Conservation (phyloP, 1,140 invertebrate species). For the Leptopilina boulardi region DNA sequence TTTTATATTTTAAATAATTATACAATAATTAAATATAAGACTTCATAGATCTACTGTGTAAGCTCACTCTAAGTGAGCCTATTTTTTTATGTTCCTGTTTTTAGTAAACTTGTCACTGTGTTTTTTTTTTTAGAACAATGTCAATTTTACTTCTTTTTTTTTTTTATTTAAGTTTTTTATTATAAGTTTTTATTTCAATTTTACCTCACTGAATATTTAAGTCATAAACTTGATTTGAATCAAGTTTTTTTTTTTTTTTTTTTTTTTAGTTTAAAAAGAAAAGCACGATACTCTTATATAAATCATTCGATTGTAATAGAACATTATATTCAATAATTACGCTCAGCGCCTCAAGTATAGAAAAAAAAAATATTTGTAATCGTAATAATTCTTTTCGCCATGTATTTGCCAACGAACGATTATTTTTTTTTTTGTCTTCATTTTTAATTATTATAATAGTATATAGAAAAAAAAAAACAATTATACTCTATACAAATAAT, state of each 20-base stretch:
- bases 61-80: not conserved
- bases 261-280: too few relatives aligned
- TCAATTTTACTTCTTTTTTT: constrained; percentile 55
- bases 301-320: constrained; percentile 67
- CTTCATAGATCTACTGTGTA: not conserved
- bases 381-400: constrained; percentile 72
- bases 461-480: constrained; percentile 69
- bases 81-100: constrained; percentile 31
- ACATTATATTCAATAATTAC: constrained; percentile 54
- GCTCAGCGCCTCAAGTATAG: constrained; percentile 73
- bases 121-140: constrained; percentile 29
- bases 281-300: constrained; percentile 63
- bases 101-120: constrained; percentile 3
- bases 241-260: too few relatives aligned
- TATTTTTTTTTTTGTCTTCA: constrained; percentile 68
- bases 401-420: constrained; percentile 75
- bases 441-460: constrained; percentile 72
- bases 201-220: constrained; percentile 26
- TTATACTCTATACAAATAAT: constrained; percentile 68
- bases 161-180: constrained; percentile 41
- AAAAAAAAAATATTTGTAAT: constrained; percentile 69
- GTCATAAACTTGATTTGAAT: constrained; percentile 28
- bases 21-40: constrained; percentile 10
- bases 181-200: constrained; percentile 34
- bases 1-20: constrained; percentile 49